A percentile compares a stretch with the other conserved stretches of the same genome.
phyloP scores from a whole-genome alignment of 2,113 vertebrate genomes.

The Nycticorax nycticorax region DNA sequence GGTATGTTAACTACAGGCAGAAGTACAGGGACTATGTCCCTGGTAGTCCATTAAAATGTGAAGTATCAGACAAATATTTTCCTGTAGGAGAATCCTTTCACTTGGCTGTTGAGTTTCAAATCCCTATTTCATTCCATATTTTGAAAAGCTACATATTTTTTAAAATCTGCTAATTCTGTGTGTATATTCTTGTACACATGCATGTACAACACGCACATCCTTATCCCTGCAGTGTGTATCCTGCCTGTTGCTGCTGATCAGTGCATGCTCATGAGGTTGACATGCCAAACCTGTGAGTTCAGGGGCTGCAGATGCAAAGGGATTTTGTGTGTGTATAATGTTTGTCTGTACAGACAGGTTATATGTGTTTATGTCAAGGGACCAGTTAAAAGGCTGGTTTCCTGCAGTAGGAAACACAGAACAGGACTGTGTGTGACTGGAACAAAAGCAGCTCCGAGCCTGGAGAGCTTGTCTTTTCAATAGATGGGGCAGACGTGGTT shows the following conservation, averaged over 20 bases:
- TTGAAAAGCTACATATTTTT: background rate
- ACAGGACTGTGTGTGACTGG: background rate
- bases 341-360: background rate
- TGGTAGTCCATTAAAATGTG: background rate
- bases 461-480: background rate
- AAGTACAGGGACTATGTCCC: background rate
- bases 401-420: background rate
- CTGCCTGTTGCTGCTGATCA: background rate
- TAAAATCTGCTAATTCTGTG: background rate
- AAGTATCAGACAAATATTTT: background rate
- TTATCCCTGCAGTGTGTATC: background rate
- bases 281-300: background rate
- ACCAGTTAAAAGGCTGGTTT: background rate
- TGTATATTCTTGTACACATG: background rate
- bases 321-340: background rate
- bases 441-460: background rate
- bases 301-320: background rate
- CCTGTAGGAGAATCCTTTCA: background rate
- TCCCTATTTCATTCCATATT: background rate
- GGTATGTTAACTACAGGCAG: background rate
- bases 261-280: fast-evolving
- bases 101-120: background rate
- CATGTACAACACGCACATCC: fast-evolving
- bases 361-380: background rate
- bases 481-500: background rate